Conservation (phyloP, 2,113 vertebrate species). For the Dromaius novaehollandiae region DNA sequence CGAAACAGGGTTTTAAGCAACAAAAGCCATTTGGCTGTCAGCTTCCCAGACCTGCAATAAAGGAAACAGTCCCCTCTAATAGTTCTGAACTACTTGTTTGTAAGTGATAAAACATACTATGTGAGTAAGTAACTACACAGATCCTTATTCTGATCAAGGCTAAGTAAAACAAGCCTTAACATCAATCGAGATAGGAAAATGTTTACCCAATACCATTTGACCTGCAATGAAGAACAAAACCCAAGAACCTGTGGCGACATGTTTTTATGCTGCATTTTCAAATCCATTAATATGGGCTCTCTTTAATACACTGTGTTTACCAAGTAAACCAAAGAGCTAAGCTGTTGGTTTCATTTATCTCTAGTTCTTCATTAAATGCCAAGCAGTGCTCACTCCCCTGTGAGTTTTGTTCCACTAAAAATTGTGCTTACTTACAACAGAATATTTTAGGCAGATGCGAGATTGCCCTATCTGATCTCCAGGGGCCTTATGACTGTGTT, state of each 20-base stretch:
- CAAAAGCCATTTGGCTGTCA: neutral
- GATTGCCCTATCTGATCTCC: neutral
- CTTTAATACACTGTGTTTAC: neutral
- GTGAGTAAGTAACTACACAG: neutral
- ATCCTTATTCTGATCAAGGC: neutral
- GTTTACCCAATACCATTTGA: neutral
- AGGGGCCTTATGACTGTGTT: neutral
- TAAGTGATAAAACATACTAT: neutral
- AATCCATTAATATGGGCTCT: neutral
- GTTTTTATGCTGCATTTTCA: neutral
- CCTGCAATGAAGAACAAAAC: neutral
- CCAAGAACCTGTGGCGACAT: neutral
- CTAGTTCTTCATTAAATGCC: neutral
- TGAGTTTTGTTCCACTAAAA: neutral
- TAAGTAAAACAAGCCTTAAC: neutral
- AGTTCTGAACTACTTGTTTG: neutral
- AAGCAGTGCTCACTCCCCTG: neutral
- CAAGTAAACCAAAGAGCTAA: neutral
- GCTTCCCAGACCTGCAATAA: neutral
- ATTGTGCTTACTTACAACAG: neutral
- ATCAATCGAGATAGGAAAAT: neutral
- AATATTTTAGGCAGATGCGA: neutral
- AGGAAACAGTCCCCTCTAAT: neutral
- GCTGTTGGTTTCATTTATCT: neutral
- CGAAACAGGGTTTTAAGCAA: neutral